Evolutionary conservation across 2,113 vertebrate species (phyloP).

Genomic region (Oophaga pumilio): DNA sequence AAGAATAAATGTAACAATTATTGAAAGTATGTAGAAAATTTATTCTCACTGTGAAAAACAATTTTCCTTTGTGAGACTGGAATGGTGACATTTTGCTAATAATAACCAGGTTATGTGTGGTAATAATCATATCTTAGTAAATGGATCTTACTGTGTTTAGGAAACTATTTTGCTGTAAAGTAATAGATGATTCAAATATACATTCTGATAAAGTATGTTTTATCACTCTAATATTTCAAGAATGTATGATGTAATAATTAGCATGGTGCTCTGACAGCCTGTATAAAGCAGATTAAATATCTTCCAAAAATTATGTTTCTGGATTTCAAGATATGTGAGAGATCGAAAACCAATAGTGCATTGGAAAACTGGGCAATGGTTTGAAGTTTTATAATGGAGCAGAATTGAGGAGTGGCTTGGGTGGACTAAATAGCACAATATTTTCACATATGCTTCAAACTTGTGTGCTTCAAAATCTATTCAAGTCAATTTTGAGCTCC

Average conservation of each 20-base stretch:
- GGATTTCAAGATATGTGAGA: neutral
- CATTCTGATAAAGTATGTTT: neutral
- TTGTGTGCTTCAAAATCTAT: too few relatives aligned
- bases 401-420: neutral
- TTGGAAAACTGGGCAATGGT: neutral
- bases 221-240: neutral
- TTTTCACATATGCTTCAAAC: neutral
- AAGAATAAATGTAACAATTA: slow-evolving; percentile 8
- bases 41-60: neutral
- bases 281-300: neutral
- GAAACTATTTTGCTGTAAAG: neutral
- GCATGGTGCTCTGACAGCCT: neutral
- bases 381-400: neutral
- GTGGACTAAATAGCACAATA: neutral
- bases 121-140: neutral
- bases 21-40: neutral
- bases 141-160: neutral
- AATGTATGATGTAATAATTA: neutral
- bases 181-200: neutral
- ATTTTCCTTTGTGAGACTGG: neutral
- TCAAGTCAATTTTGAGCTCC: too few relatives aligned
- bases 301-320: neutral
- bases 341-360: neutral
- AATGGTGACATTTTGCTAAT: slow-evolving; percentile 9
- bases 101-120: neutral